Percentiles rank a stretch among this genome's conserved stretches.
Conservation (phyloP, 2,888 invertebrate species). For the Drosophila rellima region DNA sequence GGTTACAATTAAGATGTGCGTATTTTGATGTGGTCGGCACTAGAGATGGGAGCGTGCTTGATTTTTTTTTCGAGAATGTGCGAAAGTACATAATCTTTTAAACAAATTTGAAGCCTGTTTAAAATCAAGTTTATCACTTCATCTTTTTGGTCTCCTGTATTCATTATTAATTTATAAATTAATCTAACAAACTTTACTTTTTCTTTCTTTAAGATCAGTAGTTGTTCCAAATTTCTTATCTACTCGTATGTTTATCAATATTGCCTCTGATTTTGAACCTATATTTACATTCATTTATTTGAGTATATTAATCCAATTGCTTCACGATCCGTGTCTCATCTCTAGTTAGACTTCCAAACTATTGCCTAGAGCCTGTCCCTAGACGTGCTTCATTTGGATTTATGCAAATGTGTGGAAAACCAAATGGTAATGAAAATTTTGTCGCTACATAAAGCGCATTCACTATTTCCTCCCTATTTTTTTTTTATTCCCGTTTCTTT, state of each 20-base stretch:
- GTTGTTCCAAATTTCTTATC: too few species aligned
- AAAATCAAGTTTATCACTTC: too few species aligned
- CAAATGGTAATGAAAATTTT: slow-evolving; percentile 49
- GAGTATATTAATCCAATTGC: background rate
- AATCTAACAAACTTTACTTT: too few species aligned
- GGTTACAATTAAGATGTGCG: slow-evolving; percentile 62
- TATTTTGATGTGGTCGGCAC: slow-evolving; percentile 44
- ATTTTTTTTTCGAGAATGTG: too few species aligned
- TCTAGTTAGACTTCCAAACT: background rate
- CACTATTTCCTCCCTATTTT: slow-evolving; percentile 10
- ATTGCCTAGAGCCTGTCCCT: slow-evolving; percentile 2
- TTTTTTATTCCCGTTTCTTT: background rate
- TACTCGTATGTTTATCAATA: too few species aligned
- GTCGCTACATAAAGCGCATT: slow-evolving; percentile 33
- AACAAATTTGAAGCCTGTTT: too few species aligned
- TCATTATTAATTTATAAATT: too few species aligned
- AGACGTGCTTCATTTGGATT: slow-evolving; percentile 36
- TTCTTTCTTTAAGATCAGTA: too few species aligned
- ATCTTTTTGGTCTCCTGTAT: too few species aligned
- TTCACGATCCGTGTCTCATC: slow-evolving; percentile 10
- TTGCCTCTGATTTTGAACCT: too few species aligned
- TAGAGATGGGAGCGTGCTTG: background rate
- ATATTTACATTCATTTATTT: background rate
- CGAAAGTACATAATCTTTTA: too few species aligned
- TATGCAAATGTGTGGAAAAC: slow-evolving; percentile 59